Base-by-base conservation (phyloP, 53 echinoderm and acorn worm species). In the Luidia sarsii region DNA sequence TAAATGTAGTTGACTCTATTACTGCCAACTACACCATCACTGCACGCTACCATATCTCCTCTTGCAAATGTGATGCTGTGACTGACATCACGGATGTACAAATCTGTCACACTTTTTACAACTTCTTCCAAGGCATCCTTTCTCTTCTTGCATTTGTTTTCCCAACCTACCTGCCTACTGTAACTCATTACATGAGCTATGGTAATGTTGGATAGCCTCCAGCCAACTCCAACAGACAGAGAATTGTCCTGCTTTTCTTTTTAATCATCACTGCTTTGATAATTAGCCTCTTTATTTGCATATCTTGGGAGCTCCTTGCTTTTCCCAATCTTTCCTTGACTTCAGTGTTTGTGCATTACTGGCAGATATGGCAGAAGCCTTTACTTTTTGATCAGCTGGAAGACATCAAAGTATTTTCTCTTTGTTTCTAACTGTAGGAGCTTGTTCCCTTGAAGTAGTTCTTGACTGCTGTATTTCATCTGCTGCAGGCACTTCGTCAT, bases 271-370 rank as follows among this genome's bases (percentile, higher is more conserved):
- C 63, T 62, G 63, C 63, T 33, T 33, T 62, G 19, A 62, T 62
- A 30, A 62, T 5, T 33, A 62, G 64, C 64, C 64, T 64, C 64
- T 64, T 64, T 64, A 31, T 16, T 64, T 35, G 64, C 64, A 15
- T 64, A 6, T 64, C 64, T 64, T 64, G 15, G 18, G 37, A 64
- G 33, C 64, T 64, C 22, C 64, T 64, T 33, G 64, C 64, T 64
- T 64, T 64, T 64, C 64, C 34, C 21, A 64, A 34, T 64, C 64
- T 64, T 64, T 64, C 64, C 34, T 64, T n/a, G 64, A 64, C 64
- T 64, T 64, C 2, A 35, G 37, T 1, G 64, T 64, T 64, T 64
- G 64, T 64, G 64, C 64, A 33, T 34, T 34, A 21, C 64, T 64
- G 15, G 64, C 64, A 64, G 64, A 64, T 18, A 35, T 31, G 30